Percentiles rank a stretch among this genome's conserved stretches.
Evolutionary conservation across 2,888 invertebrate genomes (phyloP).

Genomic region (Pyrgus malvae): DNA sequence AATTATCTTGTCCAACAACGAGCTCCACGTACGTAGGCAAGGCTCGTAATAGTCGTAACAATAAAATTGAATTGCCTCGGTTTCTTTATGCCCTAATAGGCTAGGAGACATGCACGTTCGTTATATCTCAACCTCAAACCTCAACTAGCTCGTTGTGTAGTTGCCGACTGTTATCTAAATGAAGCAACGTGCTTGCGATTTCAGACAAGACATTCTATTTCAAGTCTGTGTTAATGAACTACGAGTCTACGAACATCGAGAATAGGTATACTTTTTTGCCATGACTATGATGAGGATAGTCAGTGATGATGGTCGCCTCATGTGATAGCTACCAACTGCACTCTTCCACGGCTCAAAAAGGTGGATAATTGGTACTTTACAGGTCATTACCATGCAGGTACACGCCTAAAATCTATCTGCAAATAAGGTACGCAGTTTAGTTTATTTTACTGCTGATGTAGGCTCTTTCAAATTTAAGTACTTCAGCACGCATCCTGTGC

Average conservation of each 20-base stretch:
- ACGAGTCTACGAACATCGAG: neutral
- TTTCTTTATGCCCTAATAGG: conserved; percentile 16
- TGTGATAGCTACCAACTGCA: no score
- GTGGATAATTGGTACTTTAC: no score
- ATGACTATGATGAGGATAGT: neutral
- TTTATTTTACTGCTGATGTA: no score
- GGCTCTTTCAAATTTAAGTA: no score
- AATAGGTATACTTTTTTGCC: neutral
- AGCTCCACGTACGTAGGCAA: conserved; percentile 4
- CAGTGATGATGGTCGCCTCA: no score
- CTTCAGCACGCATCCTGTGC: no score
- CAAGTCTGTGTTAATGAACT: conserved; percentile 22
- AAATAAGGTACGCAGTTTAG: no score
- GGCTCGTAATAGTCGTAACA: neutral
- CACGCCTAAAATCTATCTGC: no score
- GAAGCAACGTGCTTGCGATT: conserved; percentile 13
- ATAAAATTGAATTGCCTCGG: conserved; percentile 17
- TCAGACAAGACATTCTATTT: conserved; percentile 16
- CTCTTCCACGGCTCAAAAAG: no score
- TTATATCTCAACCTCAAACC: conserved; percentile 4
- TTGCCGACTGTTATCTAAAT: conserved; percentile 20
- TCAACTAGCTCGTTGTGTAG: conserved; percentile 8
- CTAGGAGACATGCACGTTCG: conserved; percentile 1
- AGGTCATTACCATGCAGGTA: no score
- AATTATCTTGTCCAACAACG: no score